A percentile compares a stretch with the other conserved stretches of the same genome.
These are phyloP conservation scores for Gephyroberyx darwinii DNA, from an alignment of 2,797 vertebrate genomes.

Conservation along the genomic window DNA sequence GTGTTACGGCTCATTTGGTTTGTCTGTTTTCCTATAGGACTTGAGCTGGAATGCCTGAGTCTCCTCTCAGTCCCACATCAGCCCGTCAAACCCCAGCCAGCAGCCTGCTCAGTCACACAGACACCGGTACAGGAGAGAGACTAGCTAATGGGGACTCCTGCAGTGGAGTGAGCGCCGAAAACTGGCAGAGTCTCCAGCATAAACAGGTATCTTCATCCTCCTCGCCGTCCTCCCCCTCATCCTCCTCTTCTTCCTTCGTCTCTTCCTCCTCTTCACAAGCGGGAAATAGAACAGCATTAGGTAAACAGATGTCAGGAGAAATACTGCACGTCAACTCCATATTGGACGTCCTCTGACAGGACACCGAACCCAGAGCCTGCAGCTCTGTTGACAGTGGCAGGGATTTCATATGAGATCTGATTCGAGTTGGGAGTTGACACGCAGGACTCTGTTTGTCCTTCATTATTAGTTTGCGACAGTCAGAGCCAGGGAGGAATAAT, in stretches of 20 bases:
- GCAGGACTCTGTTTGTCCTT: conserved; percentile 94
- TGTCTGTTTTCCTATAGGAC: conserved; percentile 40
- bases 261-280: conserved; percentile 37
- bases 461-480: conserved; percentile 92
- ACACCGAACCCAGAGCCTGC: conserved; percentile 40
- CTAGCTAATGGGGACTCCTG: conserved; percentile 69
- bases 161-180: conserved; percentile 56
- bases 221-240: conserved; percentile 24
- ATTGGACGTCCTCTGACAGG: conserved; percentile 59
- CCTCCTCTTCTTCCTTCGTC: conserved; percentile 4
- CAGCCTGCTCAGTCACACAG: conserved; percentile 68
- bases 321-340: conserved; percentile 35
- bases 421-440: conserved; percentile 90
- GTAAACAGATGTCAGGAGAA: conserved; percentile 54
- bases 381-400: conserved; percentile 92
- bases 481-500: conserved; percentile 87
- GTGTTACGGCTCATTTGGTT: conserved; percentile 25
- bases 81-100: conserved; percentile 70
- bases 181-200: conserved; percentile 66
- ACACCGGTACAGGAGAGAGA: conserved; percentile 43
- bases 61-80: conserved; percentile 68
- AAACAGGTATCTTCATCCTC: conserved; percentile 68
- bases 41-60: conserved; percentile 71
- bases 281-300: conserved; percentile 49
- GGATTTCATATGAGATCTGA: conserved; percentile 94